Evolutionary conservation across 92 coral and sea anemone genomes (phyloP), one percentile per base, ranked within the genome.

Genomic region (Metridium senile): DNA sequence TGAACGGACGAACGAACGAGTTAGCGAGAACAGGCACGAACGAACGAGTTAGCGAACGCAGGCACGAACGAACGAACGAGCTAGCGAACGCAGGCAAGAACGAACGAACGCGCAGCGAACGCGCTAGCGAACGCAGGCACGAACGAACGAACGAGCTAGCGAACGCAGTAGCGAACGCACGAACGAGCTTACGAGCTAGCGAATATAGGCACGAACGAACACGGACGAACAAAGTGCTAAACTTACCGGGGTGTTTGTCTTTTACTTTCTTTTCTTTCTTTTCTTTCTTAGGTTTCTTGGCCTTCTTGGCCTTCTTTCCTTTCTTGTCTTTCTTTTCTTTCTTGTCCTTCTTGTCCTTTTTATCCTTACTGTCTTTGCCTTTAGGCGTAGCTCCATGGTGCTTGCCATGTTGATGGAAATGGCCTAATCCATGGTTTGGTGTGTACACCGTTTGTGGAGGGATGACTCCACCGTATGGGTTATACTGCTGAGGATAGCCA

Each of bases 401-500:
- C 27, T 62, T 26, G 1, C 1, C 58, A 46, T 75, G 80, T 0
- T 28, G 4, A 19, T 58, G 71, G 31, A 33, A 47, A 26, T 10
- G 46, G 0, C 30, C 68, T 29, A 26, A 28, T 6, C 64, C 74
- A 1, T 53, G 74, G 34, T 68, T 33, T 8, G 73, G 76, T n/a
- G 66, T 71, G 35, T 69, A 79, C 6, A 70, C 65, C 3, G 73
- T 79, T 39, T 56, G 70, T 0, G 84, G 84, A 28, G 84, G 84
- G n/a, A 79, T 21, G 2, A 51, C 73, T 1, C 74, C 76, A 9
- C 74, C 82, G 66, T 77, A 77, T 57, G 78, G 78, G 78, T 62
- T 62, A 25, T 73, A 73, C 54, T 45, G 58, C 68, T 79, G 85
- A 26, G 80, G 62, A 45, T 82, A 87, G 1, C 80, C 82, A 21